These are phyloP conservation scores for Acromyrmex heyeri DNA, from an alignment of 1,140 invertebrate genomes.

Conservation along the genomic window DNA sequence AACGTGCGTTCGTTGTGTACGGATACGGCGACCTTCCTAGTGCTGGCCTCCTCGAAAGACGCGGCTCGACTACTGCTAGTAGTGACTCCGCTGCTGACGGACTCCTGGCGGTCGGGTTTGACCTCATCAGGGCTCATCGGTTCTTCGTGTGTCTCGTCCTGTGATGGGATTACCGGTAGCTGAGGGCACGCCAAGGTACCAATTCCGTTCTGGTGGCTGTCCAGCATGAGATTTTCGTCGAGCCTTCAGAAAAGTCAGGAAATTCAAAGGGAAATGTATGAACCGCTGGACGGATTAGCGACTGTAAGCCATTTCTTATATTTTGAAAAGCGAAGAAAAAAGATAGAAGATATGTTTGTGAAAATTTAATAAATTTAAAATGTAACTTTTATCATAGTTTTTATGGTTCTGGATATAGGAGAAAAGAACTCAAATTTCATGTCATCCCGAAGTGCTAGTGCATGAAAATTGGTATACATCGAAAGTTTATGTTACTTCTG, in stretches of 20 bases:
- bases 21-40: constrained; percentile 79
- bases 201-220: constrained; percentile 61
- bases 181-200: not conserved
- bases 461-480: not conserved
- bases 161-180: constrained; percentile 22
- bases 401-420: not conserved
- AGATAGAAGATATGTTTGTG: not conserved
- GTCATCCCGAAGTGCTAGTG: not conserved
- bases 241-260: constrained; percentile 84
- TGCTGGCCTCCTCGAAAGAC: constrained; percentile 31
- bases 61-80: not conserved
- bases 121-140: not conserved
- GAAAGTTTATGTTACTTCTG: not conserved
- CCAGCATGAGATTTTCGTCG: constrained; percentile 87
- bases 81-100: not conserved
- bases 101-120: not conserved
- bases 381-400: not conserved
- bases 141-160: constrained; percentile 33
- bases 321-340: not conserved
- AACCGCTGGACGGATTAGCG: not conserved
- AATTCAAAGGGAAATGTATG: not conserved
- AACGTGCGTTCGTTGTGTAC: constrained; percentile 80
- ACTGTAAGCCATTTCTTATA: not conserved
- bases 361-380: not conserved
- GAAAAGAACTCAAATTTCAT: not conserved